Conservation (phyloP, 2,113 vertebrate species). For the Corvus cornix region DNA sequence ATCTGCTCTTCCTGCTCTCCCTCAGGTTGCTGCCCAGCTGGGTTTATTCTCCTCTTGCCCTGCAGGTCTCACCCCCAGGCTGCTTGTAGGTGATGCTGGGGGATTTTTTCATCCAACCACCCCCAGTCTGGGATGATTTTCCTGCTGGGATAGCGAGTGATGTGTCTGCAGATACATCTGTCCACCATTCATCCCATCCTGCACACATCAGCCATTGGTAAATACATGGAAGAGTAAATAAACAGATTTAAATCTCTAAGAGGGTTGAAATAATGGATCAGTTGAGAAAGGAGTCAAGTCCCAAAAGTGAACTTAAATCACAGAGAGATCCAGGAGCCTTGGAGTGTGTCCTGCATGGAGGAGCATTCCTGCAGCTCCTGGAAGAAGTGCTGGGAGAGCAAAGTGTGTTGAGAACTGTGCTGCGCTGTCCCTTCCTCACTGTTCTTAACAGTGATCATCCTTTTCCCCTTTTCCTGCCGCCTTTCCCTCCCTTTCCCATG, state of each 20-base stretch:
- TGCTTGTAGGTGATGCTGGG: fast-evolving
- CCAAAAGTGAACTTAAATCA: not conserved
- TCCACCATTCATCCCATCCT: fast-evolving
- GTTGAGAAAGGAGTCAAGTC: not conserved
- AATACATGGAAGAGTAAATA: not conserved
- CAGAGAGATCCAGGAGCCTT: not conserved
- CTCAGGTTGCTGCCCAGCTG: not conserved
- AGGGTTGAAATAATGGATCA: not conserved
- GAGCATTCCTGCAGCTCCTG: not conserved
- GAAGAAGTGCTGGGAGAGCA: not conserved
- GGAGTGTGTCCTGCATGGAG: not conserved
- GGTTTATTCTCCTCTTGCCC: not conserved
- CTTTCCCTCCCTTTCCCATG: slow-evolving; percentile 21
- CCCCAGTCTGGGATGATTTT: not conserved
- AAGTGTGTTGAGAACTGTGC: not conserved
- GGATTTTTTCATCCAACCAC: fast-evolving
- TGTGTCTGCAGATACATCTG: not conserved
- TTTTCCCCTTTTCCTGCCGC: slow-evolving; percentile 49
- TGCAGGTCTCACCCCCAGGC: not conserved
- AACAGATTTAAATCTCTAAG: not conserved
- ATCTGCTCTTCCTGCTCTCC: not conserved
- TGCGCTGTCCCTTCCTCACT: slow-evolving; percentile 52
- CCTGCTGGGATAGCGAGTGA: not conserved
- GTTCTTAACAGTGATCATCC: slow-evolving; percentile 72
- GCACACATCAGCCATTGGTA: not conserved